These are phyloP conservation scores for Thereva unica DNA, from an alignment of 2,888 invertebrate species.

Conservation along the genomic window DNA sequence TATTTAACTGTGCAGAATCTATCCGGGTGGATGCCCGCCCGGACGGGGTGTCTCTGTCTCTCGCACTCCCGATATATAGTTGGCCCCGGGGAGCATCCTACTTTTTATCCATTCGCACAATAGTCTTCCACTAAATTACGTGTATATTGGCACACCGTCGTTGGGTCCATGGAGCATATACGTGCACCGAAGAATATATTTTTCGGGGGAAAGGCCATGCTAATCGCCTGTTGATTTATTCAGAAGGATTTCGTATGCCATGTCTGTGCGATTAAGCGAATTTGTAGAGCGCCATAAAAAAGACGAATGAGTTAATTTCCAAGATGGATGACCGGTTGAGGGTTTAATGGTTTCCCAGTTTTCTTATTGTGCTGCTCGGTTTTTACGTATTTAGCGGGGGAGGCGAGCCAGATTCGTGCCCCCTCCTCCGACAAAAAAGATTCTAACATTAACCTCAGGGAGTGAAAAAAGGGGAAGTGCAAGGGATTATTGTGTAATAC, in stretches of 20 bases:
- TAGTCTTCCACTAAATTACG: no score
- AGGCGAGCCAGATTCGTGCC: neutral
- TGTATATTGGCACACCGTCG: no score
- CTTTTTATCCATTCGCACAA: no score
- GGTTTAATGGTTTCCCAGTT: constrained; percentile 18
- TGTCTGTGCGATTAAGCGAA: constrained; percentile 32
- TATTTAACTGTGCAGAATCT: no score
- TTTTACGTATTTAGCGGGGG: neutral
- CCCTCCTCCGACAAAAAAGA: no score
- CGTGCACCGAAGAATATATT: no score
- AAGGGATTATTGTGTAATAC: constrained; percentile 19
- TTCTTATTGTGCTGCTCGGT: neutral
- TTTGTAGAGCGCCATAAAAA: constrained; percentile 35
- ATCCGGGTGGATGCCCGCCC: no score
- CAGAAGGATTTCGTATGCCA: constrained; percentile 34
- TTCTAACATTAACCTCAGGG: no score
- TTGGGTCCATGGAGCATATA: no score
- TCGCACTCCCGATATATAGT: no score
- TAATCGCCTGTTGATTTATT: constrained; percentile 39
- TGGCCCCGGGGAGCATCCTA: no score
- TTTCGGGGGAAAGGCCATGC: neutral
- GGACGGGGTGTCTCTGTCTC: no score
- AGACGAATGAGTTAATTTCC: constrained; percentile 37
- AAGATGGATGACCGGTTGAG: constrained; percentile 28
- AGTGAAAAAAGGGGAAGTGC: constrained; percentile 5